Conservation (phyloP, 1,140 invertebrate genomes). For the Anoplophora glabripennis region DNA sequence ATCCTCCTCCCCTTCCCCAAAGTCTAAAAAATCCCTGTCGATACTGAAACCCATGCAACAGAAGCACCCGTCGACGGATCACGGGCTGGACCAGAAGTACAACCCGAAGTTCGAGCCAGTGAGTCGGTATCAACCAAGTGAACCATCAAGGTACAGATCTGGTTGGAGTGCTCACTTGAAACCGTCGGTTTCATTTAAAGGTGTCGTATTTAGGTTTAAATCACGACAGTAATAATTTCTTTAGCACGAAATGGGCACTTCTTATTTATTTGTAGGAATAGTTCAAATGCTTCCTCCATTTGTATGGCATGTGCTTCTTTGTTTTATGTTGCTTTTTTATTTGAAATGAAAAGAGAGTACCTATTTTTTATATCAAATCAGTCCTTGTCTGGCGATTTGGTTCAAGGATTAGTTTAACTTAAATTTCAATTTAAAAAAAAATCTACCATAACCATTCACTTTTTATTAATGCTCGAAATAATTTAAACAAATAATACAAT, state of each 20-base stretch:
- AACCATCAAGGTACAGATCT: slow-evolving; percentile 47
- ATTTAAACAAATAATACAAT: no score
- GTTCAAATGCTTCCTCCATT: slow-evolving; percentile 23
- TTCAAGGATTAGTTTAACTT: no score
- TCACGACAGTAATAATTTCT: slow-evolving; percentile 15
- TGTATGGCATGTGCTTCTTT: slow-evolving; percentile 14
- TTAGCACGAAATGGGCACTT: slow-evolving; percentile 12
- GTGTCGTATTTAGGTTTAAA: slow-evolving; percentile 51
- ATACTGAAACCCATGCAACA: slow-evolving; percentile 59
- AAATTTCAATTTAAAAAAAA: no score
- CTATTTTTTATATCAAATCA: neutral
- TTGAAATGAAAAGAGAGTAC: slow-evolving; percentile 1
- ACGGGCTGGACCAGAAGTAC: slow-evolving; percentile 59
- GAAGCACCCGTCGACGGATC: slow-evolving; percentile 30
- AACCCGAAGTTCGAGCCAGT: slow-evolving; percentile 70
- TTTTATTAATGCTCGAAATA: no score
- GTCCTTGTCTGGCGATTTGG: no score
- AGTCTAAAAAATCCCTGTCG: slow-evolving; percentile 51
- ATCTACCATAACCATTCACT: no score
- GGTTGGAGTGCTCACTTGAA: slow-evolving; percentile 58
- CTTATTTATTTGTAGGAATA: slow-evolving; percentile 2
- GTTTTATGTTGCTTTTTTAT: neutral
- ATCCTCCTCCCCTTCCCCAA: slow-evolving; percentile 46
- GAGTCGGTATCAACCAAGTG: slow-evolving; percentile 69
- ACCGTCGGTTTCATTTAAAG: slow-evolving; percentile 68